These are phyloP conservation scores for Stegastes partitus DNA, from an alignment of 2,113 vertebrate genomes.

Conservation along the genomic window DNA sequence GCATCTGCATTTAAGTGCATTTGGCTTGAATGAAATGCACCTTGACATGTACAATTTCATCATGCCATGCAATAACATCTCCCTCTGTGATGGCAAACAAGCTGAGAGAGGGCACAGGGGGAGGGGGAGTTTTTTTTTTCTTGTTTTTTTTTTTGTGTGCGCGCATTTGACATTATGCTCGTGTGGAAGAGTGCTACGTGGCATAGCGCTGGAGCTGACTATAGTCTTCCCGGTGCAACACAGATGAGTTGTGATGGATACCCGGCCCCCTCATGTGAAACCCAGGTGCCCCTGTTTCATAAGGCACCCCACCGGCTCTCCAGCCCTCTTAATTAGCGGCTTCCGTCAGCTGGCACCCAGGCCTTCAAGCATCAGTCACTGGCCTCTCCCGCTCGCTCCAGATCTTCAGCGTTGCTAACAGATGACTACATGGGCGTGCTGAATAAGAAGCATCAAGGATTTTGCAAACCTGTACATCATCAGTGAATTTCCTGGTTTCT, in stretches of 20 bases:
- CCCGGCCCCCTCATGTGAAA: constrained; percentile 73
- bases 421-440: constrained; percentile 39
- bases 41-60: constrained; percentile 65
- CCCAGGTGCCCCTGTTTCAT: constrained; percentile 79
- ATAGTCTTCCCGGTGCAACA: constrained; percentile 32
- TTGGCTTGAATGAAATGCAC: constrained; percentile 62
- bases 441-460: constrained; percentile 24
- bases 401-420: constrained; percentile 48
- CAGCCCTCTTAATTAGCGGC: constrained; percentile 77
- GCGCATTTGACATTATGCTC: constrained; percentile 44
- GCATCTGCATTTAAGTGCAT: constrained; percentile 37
- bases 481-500: constrained; percentile 33
- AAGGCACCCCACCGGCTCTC: constrained; percentile 70
- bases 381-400: constrained; percentile 56
- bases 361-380: constrained; percentile 58
- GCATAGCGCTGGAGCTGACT: constrained; percentile 32
- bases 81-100: constrained; percentile 57
- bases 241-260: constrained; percentile 72
- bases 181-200: constrained; percentile 52
- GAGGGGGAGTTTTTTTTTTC: constrained; percentile 16
- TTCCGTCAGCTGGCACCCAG: constrained; percentile 78
- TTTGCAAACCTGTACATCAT: constrained; percentile 52
- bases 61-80: constrained; percentile 63
- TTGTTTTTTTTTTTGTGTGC: too few species aligned
- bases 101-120: constrained; percentile 38